These are phyloP conservation scores for Heterodera schachtii DNA, from an alignment of 1,140 invertebrate species.

Conservation along the genomic window DNA sequence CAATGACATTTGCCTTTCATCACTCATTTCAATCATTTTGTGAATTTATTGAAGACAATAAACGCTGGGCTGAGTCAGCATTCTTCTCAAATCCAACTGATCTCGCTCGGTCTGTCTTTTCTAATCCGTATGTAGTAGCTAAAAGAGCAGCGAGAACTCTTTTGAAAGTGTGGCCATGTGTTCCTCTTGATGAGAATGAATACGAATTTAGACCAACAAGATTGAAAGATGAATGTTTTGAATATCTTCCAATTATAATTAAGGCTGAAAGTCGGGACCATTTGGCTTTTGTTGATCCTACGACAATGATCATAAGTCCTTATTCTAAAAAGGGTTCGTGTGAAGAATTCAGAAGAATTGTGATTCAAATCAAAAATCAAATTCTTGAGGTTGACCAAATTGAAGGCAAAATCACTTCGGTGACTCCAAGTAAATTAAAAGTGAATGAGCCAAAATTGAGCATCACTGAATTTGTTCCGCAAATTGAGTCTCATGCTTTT, in stretches of 20 bases:
- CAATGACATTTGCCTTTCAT: slow-evolving; percentile 1
- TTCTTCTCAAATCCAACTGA: slow-evolving; percentile 9
- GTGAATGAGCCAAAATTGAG: background rate
- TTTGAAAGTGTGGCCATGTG: slow-evolving; percentile 17
- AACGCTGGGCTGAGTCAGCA: background rate
- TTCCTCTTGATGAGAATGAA: slow-evolving; percentile 1
- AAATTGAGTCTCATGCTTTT: background rate
- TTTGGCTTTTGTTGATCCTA: slow-evolving; percentile 2
- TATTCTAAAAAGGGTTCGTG: background rate
- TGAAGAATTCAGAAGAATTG: slow-evolving; percentile 9
- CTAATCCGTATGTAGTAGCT: background rate
- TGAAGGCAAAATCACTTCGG: slow-evolving; percentile 20
- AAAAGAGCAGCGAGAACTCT: background rate
- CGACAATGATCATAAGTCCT: background rate
- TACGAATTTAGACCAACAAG: slow-evolving; percentile 6
- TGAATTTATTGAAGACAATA: slow-evolving; percentile 4
- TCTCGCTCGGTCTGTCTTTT: background rate
- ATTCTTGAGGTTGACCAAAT: slow-evolving; percentile 6
- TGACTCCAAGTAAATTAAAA: background rate
- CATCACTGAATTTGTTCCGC: background rate
- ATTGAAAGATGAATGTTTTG: background rate
- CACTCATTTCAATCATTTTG: background rate
- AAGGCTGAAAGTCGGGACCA: slow-evolving; percentile 7
- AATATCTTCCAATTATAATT: slow-evolving; percentile 1
- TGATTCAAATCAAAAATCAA: slow-evolving; percentile 8